Conservation (phyloP, 2,797 vertebrate species). For the Pseudomugil gertrudae region DNA sequence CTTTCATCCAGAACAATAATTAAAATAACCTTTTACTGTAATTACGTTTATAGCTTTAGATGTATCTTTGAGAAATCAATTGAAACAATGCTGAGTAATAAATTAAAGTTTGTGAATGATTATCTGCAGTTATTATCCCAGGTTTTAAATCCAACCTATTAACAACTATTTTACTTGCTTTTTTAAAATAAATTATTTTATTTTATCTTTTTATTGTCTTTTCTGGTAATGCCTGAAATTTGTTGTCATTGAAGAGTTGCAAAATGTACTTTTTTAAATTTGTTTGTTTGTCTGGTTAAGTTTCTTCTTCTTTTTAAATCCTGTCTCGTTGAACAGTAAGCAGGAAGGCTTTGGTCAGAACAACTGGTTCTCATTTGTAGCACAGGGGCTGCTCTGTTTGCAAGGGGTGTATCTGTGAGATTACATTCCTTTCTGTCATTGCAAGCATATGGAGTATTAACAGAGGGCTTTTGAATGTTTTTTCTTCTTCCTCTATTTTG, state of each 20-base stretch:
- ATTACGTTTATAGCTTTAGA: background rate
- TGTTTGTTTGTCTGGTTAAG: background rate
- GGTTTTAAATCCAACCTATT: slow-evolving; percentile 1
- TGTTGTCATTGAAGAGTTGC: slow-evolving; percentile 12
- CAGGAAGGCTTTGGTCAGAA: slow-evolving; percentile 47
- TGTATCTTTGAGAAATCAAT: background rate
- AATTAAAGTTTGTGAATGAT: slow-evolving; percentile 3
- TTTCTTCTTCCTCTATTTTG: slow-evolving; percentile 19
- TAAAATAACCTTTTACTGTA: slow-evolving; percentile 9
- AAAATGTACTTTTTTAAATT: slow-evolving; percentile 17
- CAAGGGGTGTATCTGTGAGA: slow-evolving; percentile 61
- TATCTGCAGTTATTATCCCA: background rate
- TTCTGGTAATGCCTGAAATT: too few species aligned
- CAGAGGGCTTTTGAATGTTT: slow-evolving; percentile 46
- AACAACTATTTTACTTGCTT: background rate
- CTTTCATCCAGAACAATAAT: slow-evolving; percentile 15
- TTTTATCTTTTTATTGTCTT: background rate
- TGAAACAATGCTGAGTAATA: background rate
- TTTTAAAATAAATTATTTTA: too few species aligned
- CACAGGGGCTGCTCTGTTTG: slow-evolving; percentile 67
- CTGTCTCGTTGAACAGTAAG: slow-evolving; percentile 56
- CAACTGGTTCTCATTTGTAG: slow-evolving; percentile 73
- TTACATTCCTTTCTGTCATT: slow-evolving; percentile 73
- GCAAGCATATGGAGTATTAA: slow-evolving; percentile 63
- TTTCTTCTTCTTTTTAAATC: slow-evolving; percentile 29